Conservation (phyloP, 2,113 vertebrate genomes). For the Sapayoa aenigma region DNA sequence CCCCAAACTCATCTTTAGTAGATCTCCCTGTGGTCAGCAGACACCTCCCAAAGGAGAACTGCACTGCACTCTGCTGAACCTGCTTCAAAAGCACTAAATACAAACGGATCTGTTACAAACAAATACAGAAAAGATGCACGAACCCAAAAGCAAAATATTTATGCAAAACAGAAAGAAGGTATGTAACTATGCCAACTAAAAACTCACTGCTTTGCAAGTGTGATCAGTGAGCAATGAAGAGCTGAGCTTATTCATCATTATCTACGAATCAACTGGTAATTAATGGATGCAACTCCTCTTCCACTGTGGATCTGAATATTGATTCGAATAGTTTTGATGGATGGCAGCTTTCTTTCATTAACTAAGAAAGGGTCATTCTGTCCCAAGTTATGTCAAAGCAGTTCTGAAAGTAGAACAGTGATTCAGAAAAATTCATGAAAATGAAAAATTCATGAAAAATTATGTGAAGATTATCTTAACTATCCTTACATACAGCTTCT, state of each 20-base stretch:
- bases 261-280: neutral
- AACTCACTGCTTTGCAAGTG: neutral
- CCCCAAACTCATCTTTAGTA: neutral
- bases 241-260: neutral
- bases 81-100: neutral
- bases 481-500: neutral
- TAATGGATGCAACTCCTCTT: neutral
- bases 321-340: neutral
- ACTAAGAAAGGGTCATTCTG: neutral
- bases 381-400: neutral
- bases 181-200: neutral
- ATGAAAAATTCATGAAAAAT: no score
- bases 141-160: neutral
- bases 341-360: neutral
- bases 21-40: neutral
- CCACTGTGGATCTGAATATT: neutral
- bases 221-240: neutral
- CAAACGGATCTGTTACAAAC: neutral
- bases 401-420: neutral
- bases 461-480: neutral
- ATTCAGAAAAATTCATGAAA: neutral
- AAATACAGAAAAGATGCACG: neutral
- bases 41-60: neutral
- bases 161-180: neutral
- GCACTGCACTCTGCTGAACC: neutral